Base-by-base conservation (phyloP, 2,113 vertebrate genomes). In the Xenopus laevis region DNA sequence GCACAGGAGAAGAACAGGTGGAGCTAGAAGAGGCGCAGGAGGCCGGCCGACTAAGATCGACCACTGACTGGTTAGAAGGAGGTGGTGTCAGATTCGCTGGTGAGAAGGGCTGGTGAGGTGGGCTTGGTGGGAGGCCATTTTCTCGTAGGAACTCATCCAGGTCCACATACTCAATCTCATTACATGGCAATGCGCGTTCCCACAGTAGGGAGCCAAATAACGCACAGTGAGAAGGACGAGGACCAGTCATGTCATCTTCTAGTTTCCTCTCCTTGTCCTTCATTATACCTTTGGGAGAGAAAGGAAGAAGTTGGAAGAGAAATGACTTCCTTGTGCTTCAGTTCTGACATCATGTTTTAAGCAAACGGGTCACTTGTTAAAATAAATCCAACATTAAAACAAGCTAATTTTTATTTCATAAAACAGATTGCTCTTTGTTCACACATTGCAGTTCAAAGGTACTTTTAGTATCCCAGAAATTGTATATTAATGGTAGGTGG, bases 101-200 rank as follows among this genome's bases (percentile, higher is more conserved):
- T 6, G 81, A 80, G 61, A 76, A 79, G 71, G 81, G 80, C 3
- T 82, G 81, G 47, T 82, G 84, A 44, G 84, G 83, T 61, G 85
- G 85, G 30, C 86, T 87, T 59, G 87, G 84, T 7, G 87, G 87
- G 58, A 88, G 83, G 63, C 87, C 87, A 46, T 89, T 86, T 80
- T 89, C 87, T 79, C 87, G 72, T 79, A 89, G 78, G 71, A 89
- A 89, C 75, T 86, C 87, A 81, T 89, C 87, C 80, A 89, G 82
- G 77, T 89, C 87, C 57, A 89, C 84, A 61, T 89, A 87, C 77
- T 89, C 87, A 74, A 89, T 85, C 78, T 88, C 87, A 60, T 85
- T 86, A 72, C 86, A 88, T 18, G 87, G 87, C 82, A 88, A 79
- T 5, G 85, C 83, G 71, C 86, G 87, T 68, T 87, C 87, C 87